phyloP scores from a whole-genome alignment of 2,888 invertebrate genomes.

The Chrysolina americana region DNA sequence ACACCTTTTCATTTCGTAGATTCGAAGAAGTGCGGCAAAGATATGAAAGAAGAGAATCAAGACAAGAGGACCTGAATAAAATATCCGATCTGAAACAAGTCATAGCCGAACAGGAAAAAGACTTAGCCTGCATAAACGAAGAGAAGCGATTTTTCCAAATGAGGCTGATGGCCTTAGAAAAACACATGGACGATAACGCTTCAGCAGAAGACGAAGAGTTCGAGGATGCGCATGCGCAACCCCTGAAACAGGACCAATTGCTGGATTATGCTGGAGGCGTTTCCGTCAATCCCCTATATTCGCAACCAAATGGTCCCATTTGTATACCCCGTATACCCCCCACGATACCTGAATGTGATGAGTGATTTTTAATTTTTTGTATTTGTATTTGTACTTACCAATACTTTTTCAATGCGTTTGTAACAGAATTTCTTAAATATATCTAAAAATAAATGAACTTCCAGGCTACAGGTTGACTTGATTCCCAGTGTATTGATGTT shows the following conservation, averaged over 20 bases:
- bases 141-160: slow-evolving; percentile 74
- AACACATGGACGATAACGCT: slow-evolving; percentile 55
- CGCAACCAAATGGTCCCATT: slow-evolving; percentile 48
- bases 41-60: slow-evolving; percentile 73
- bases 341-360: slow-evolving; percentile 67
- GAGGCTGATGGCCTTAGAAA: slow-evolving; percentile 67
- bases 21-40: slow-evolving; percentile 75
- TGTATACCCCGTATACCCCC: slow-evolving; percentile 67
- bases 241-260: slow-evolving; percentile 26
- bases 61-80: slow-evolving; percentile 72
- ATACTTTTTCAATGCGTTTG: slow-evolving; percentile 24
- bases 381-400: slow-evolving; percentile 10
- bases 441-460: not conserved
- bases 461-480: not conserved
- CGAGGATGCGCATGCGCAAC: slow-evolving; percentile 59
- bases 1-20: slow-evolving; percentile 58
- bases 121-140: slow-evolving; percentile 73
- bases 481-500: no score
- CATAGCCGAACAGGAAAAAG: slow-evolving; percentile 74
- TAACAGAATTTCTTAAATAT: not conserved
- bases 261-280: slow-evolving; percentile 19
- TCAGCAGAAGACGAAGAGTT: slow-evolving; percentile 61
- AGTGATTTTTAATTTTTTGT: slow-evolving; percentile 58
- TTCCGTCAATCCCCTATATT: slow-evolving; percentile 24
- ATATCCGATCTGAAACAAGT: slow-evolving; percentile 73